phyloP scores from a whole-genome alignment of 1,140 invertebrate species.

The Eufriesea mexicana region DNA sequence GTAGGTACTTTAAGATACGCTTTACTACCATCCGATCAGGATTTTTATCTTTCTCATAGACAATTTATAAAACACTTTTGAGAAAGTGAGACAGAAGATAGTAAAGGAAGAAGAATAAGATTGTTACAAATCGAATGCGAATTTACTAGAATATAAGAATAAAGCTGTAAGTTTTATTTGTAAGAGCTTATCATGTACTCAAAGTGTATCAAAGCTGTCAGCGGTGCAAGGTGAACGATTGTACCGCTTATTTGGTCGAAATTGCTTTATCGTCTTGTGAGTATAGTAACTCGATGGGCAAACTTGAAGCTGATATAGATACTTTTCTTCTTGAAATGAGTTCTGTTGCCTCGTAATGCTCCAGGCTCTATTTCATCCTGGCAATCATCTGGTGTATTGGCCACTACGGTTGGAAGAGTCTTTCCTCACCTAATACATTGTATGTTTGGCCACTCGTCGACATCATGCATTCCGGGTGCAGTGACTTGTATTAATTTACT shows the following conservation, averaged over 20 bases:
- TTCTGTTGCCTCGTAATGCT: slow-evolving; percentile 18
- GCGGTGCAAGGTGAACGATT: slow-evolving; percentile 5
- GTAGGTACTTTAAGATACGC: too few relatives aligned
- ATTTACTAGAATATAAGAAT: background rate
- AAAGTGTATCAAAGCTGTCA: background rate
- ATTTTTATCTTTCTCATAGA: too few relatives aligned
- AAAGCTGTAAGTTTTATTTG: background rate
- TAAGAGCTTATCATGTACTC: background rate
- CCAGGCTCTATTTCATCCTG: slow-evolving; percentile 44
- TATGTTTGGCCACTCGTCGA: background rate
- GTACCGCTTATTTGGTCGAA: background rate
- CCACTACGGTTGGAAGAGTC: background rate
- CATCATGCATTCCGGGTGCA: background rate
- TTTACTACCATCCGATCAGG: too few relatives aligned
- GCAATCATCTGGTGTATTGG: slow-evolving; percentile 37
- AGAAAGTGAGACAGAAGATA: too few relatives aligned
- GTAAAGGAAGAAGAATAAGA: too few relatives aligned
- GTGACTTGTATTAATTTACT: too few relatives aligned
- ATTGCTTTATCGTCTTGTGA: background rate
- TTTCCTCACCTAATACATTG: background rate
- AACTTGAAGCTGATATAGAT: slow-evolving; percentile 26
- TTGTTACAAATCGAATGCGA: too few relatives aligned
- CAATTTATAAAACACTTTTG: too few relatives aligned
- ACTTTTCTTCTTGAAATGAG: slow-evolving; percentile 49
- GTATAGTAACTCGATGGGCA: slow-evolving; percentile 8